Evolutionary conservation across 2,888 invertebrate genomes (phyloP), one percentile per base, ranked within the genome.

Genomic region (Oxytorus armatus): DNA sequence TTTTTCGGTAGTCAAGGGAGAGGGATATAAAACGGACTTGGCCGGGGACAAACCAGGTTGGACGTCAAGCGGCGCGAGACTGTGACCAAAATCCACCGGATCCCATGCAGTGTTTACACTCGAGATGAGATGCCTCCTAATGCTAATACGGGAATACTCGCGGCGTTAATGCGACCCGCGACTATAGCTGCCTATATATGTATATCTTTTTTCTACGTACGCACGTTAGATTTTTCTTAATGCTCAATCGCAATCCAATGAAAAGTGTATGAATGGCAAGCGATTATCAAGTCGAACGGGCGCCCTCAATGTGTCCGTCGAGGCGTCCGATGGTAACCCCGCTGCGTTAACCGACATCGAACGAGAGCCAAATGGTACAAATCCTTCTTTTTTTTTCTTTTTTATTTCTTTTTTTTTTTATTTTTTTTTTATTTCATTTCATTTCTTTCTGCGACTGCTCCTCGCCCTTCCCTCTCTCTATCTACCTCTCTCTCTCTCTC

Each of bases 211-310:
- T n/a, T 36, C 33, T 51, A 36, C 21, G 18, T 42, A 73, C 25
- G 63, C 66, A 59, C 76, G 49, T 70, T 75, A 61, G 79, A 83
- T 85, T 87, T 84, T 90, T 87, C 89, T 91, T 91, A 91, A 91
- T 91, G 91, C 91, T 91, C 91, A 91, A 92, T 92, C 91, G 92
- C 91, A 91, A 92, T 92, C 92, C 92, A 92, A 92, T 92, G 92
- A 92, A 91, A 92, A 91, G 88, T 90, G 88, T 89, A 92, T 90
- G 90, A 90, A 90, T 89, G 89, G 89, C 88, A 87, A 88, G 88
- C 92, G 92, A 92, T 92, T 92, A 92, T 92, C 90, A 88, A 91
- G 91, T 92, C 92, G 92, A 92, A 84, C 91, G 92, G 90, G 88
- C 91, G 88, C 89, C 88, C 85, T 92, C 90, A 92, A 92, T 92